These are phyloP conservation scores for Vireo griseus DNA, from an alignment of 2,797 vertebrate species.

Conservation along the genomic window DNA sequence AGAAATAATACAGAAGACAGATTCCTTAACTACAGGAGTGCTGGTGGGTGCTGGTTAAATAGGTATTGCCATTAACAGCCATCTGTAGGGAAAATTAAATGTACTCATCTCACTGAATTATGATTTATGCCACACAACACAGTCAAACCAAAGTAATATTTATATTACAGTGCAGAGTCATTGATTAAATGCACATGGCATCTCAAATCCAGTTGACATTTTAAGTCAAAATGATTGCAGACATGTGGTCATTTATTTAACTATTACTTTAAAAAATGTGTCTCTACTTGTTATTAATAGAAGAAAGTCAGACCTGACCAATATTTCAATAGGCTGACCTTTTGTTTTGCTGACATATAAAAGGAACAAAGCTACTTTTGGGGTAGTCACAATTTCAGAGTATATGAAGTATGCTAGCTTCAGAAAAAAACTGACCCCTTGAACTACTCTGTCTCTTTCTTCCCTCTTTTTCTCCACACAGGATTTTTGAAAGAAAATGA, in stretches of 20 bases:
- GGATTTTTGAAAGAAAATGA: neutral
- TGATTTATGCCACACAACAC: conserved; percentile 70
- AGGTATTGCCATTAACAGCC: conserved; percentile 62
- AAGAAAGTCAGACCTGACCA: conserved; percentile 69
- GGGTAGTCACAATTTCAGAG: conserved; percentile 31
- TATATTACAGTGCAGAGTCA: conserved; percentile 72
- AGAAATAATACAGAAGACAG: conserved; percentile 25
- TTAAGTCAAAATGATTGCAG: conserved; percentile 76
- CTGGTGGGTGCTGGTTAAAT: conserved; percentile 70
- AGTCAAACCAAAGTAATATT: conserved; percentile 73
- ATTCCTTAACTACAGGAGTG: conserved; percentile 48
- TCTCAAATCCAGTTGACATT: conserved; percentile 79
- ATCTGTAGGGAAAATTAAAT: conserved; percentile 67
- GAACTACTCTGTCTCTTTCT: neutral
- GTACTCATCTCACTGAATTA: conserved; percentile 69
- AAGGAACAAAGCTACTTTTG: conserved; percentile 34
- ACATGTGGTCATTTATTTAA: conserved; percentile 77
- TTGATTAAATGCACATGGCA: conserved; percentile 78
- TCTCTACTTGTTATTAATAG: conserved; percentile 72
- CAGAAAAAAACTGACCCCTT: conserved; percentile 4
- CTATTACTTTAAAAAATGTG: conserved; percentile 74
- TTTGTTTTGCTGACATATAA: conserved; percentile 61
- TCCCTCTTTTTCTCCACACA: neutral
- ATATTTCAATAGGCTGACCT: conserved; percentile 70
- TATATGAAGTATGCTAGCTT: neutral